Conservation (phyloP, 2,797 vertebrate genomes). For the Pseudotriccus pelzelni region DNA sequence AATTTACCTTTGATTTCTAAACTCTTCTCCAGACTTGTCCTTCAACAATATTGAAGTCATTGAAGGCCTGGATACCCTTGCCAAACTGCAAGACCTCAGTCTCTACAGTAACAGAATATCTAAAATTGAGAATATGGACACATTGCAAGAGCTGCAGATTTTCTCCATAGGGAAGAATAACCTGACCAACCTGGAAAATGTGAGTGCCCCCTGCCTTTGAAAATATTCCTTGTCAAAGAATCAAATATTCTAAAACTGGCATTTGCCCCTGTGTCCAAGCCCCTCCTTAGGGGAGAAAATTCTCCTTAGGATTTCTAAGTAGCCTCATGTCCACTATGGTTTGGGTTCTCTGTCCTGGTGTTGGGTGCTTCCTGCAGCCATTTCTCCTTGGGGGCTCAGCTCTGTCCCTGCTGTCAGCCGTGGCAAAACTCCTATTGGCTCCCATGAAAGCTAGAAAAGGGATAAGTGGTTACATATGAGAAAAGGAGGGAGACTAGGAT, state of each 20-base stretch:
- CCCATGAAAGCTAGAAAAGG: neutral
- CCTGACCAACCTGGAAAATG: constrained; percentile 79
- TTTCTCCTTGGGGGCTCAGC: neutral
- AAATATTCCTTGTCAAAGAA: neutral
- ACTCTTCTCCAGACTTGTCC: constrained; percentile 84
- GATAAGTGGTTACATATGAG: neutral
- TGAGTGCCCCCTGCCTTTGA: constrained; percentile 71
- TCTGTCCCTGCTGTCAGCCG: neutral
- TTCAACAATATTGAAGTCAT: constrained; percentile 92
- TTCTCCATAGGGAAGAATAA: constrained; percentile 87
- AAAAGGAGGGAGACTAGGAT: neutral
- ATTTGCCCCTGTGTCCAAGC: neutral
- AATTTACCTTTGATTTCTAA: neutral
- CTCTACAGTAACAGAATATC: constrained; percentile 88
- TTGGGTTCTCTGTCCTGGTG: neutral
- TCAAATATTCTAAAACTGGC: neutral
- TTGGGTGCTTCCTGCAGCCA: neutral
- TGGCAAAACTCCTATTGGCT: neutral
- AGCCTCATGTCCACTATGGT: neutral
- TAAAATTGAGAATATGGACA: constrained; percentile 86
- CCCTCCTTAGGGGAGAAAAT: neutral
- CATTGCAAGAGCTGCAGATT: constrained; percentile 82
- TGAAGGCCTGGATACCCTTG: constrained; percentile 84
- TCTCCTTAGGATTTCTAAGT: neutral
- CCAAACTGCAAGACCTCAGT: constrained; percentile 87